A percentile compares a stretch with the other conserved stretches of the same genome.
Evolutionary conservation across 1,140 invertebrate genomes (phyloP).

Genomic region (Heliconius eleuchia): DNA sequence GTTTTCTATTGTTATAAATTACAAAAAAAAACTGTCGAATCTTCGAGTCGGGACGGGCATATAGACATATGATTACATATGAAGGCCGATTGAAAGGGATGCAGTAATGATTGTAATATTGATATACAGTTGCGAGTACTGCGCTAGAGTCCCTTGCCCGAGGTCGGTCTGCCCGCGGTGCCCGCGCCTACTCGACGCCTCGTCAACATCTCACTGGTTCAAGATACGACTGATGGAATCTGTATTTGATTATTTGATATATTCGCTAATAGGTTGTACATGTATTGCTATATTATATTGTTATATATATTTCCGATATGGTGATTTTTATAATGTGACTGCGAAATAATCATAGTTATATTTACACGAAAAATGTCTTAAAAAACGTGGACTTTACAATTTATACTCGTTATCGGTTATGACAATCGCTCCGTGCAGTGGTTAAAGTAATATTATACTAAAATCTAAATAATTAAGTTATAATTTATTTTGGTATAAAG

Average conservation of each 20-base stretch:
- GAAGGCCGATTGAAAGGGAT: neutral
- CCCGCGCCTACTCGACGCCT: conserved; percentile 9
- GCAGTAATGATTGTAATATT: neutral
- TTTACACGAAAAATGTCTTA: conserved; percentile 28
- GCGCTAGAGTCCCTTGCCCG: neutral
- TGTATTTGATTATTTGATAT: conserved; percentile 12
- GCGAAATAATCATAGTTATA: conserved; percentile 40
- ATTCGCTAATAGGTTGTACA: conserved; percentile 32
- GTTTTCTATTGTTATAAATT: conserved; percentile 13
- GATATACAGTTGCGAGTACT: neutral
- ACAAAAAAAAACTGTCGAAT: neutral
- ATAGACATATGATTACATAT: neutral
- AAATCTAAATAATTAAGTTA: conserved; percentile 45
- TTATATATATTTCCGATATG: conserved; percentile 11
- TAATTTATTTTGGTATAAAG: conserved; percentile 45
- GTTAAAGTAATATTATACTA: conserved; percentile 36
- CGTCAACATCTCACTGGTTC: conserved; percentile 34
- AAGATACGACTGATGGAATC: conserved; percentile 17
- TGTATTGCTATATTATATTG: conserved; percentile 24
- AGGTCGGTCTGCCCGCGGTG: neutral
- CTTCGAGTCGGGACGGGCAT: conserved; percentile 3
- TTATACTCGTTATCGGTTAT: conserved; percentile 30
- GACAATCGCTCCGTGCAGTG: conserved; percentile 25
- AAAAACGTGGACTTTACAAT: conserved; percentile 22
- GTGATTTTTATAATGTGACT: conserved; percentile 30